Conservation (phyloP, 2,113 vertebrate species). For the Alectura lathami region DNA sequence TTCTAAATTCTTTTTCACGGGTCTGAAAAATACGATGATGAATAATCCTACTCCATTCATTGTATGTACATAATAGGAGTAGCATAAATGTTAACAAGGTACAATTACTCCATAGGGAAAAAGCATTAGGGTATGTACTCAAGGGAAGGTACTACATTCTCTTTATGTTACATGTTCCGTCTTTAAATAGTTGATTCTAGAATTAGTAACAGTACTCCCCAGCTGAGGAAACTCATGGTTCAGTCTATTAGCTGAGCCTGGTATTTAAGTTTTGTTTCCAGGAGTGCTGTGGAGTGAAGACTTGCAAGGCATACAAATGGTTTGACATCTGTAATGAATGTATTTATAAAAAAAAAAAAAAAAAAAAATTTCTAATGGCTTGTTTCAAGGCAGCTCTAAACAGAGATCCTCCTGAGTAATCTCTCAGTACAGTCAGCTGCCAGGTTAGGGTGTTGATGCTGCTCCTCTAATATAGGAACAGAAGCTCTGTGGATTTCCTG, state of each 20-base stretch:
- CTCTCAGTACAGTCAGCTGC: background rate
- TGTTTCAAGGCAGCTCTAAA: background rate
- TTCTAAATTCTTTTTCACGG: background rate
- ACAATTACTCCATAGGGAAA: background rate
- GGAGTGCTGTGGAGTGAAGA: background rate
- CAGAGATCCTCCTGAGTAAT: background rate
- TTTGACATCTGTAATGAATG: background rate
- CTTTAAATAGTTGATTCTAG: background rate
- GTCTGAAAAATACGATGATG: background rate
- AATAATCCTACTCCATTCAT: background rate
- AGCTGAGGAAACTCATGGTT: background rate
- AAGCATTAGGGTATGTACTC: background rate
- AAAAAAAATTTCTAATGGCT: background rate
- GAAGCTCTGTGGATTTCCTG: background rate
- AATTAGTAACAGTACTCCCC: background rate
- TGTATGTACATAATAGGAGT: background rate
- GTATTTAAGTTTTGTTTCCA: background rate
- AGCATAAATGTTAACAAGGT: background rate
- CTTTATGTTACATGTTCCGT: background rate
- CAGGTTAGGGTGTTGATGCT: background rate
- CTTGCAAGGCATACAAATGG: background rate
- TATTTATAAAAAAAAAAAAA: background rate
- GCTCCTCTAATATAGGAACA: background rate
- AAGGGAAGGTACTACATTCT: background rate
- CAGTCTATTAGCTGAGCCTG: background rate